phyloP scores from a whole-genome alignment of 2,797 vertebrate genomes.

The Mionectes olivaceus region DNA sequence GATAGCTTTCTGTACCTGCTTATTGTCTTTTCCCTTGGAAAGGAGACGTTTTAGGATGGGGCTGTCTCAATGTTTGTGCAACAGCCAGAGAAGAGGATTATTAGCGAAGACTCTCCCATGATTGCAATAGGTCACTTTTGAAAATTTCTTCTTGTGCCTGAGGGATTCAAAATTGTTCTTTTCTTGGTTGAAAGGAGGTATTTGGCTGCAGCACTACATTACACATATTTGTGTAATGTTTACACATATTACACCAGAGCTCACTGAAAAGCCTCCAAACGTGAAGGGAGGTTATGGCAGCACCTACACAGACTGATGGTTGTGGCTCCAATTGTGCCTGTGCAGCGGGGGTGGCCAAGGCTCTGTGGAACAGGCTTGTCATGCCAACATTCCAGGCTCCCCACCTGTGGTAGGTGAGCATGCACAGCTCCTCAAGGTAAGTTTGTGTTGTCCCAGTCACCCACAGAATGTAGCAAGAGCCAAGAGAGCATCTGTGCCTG shows the following conservation, averaged over 20 bases:
- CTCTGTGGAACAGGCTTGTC: neutral
- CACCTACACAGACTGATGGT: neutral
- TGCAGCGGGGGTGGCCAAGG: neutral
- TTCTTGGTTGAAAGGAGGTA: neutral
- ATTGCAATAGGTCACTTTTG: neutral
- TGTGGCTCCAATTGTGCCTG: neutral
- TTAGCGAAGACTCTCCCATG: neutral
- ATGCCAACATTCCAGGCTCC: neutral
- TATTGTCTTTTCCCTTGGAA: neutral
- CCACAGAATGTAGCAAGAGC: neutral
- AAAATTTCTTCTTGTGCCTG: neutral
- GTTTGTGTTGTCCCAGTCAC: neutral
- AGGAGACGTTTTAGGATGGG: neutral
- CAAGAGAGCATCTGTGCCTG: neutral
- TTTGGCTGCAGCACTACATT: neutral
- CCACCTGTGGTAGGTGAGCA: neutral
- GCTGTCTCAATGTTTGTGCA: neutral
- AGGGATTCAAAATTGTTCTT: neutral
- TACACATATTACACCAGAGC: neutral
- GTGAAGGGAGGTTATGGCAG: neutral
- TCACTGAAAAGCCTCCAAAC: neutral
- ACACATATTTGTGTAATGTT: neutral
- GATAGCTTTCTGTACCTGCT: neutral
- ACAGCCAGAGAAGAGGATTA: neutral
- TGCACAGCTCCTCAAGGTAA: neutral